Base-by-base conservation (phyloP, 2,113 vertebrate species). In the Oncorhynchus clarkii region DNA sequence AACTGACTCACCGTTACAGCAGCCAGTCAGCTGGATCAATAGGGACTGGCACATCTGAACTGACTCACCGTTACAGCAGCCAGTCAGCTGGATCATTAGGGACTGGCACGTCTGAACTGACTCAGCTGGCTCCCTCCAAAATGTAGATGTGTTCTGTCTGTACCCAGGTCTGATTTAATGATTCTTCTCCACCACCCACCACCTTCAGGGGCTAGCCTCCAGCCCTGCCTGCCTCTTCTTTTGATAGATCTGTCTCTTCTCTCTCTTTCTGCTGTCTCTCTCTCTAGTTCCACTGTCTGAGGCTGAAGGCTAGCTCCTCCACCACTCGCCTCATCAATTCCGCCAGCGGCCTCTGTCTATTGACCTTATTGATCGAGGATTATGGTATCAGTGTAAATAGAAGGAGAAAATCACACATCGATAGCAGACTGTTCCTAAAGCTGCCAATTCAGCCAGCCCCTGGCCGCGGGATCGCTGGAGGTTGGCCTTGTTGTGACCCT, bases 341-440 rank as follows among this genome's bases (percentile, higher is more conserved):
- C 66, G 57, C 65, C 18, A 39, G 65, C 66, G 57, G 54, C 66
- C 45, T 26, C 49, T 68, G 67, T 78, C 79, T 80, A 75, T 79
- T 70, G 49, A 72, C 65, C 39, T 29, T 70, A 79, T 79, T 78
- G 78, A 80, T 82, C 74, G 66, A 62, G 78, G 75, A 87, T 82
- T 82, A 77, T 73, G 26, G 80, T 79, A 80, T 82, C 78, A 74
- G 70, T 72, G 75, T 76, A 80, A 74, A 74, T 73, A 64, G 64
- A 64, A 70, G 69, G 27, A 71, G 73, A 75, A 78, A 68, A 72
- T 60, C 60, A 24, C 78, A 22, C 67, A 75, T 84, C 76, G 9
- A 64, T 78, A 45, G 3, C 29, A 66, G 54, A 39, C 31, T 54
- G 64, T 70, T 79, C 48, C 74, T 71, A 26, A 71, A 82, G 74